Percentiles rank a stretch among this genome's conserved stretches.
These are phyloP conservation scores for Allacma fusca DNA, from an alignment of 2,888 invertebrate genomes.

Conservation along the genomic window DNA sequence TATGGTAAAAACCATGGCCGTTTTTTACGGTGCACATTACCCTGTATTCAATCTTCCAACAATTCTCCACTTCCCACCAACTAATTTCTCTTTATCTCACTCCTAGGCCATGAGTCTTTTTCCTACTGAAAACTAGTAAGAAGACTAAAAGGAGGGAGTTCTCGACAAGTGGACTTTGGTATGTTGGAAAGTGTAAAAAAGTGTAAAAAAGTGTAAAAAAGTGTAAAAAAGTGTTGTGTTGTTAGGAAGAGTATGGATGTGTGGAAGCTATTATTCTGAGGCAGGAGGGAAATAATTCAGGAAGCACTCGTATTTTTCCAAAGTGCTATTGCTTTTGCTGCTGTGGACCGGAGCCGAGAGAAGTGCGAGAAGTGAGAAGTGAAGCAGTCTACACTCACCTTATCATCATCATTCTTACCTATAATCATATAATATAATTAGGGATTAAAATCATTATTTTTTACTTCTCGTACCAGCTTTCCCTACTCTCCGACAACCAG, in stretches of 20 bases:
- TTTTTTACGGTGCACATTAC: background rate
- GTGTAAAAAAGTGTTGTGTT: constrained; percentile 2
- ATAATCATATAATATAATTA: constrained; percentile 41
- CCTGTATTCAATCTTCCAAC: constrained; percentile 3
- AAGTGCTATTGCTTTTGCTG: background rate
- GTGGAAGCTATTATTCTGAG: background rate
- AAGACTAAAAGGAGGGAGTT: too few species aligned
- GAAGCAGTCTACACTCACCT: constrained; percentile 6
- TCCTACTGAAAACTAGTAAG: too few species aligned
- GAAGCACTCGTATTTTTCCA: background rate
- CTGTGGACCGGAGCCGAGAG: background rate
- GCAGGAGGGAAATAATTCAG: background rate
- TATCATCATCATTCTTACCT: constrained; percentile 23
- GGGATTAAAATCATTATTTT: constrained; percentile 30
- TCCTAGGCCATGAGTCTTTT: too few species aligned
- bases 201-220: too few species aligned
- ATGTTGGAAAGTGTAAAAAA: too few species aligned
- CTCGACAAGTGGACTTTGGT: too few species aligned
- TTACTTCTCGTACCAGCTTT: background rate
- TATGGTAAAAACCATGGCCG: constrained; percentile 29
- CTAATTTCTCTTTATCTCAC: background rate
- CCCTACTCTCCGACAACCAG: too few species aligned
- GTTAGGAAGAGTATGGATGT: background rate
- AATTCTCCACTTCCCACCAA: background rate
- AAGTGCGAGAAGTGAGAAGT: background rate